Conservation (phyloP, 2,888 invertebrate species). For the Caenorhabditis sulstoni region DNA sequence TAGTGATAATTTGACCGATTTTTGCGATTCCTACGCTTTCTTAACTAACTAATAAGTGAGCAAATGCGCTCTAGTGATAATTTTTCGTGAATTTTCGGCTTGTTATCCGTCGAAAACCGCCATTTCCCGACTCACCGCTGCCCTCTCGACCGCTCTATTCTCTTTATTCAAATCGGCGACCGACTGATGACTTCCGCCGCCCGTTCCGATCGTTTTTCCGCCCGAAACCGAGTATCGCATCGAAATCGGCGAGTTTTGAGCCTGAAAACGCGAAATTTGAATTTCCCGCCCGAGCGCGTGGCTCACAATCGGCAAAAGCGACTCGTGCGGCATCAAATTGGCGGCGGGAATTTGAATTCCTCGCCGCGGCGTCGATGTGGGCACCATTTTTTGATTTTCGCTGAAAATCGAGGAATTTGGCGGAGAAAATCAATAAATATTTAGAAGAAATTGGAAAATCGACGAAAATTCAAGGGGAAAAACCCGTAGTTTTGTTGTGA, state of each 20-base stretch:
- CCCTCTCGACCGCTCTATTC: slow-evolving; percentile 17
- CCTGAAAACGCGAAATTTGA: slow-evolving; percentile 23
- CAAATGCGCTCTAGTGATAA: too few species aligned
- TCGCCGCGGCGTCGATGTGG: slow-evolving; percentile 17
- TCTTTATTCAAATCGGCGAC: slow-evolving; percentile 32
- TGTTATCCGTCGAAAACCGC: too few species aligned
- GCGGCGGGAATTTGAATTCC: slow-evolving; percentile 14
- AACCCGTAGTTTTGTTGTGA: too few species aligned
- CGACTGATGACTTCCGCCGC: slow-evolving; percentile 38
- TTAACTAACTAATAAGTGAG: too few species aligned
- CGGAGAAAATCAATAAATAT: slow-evolving; percentile 2
- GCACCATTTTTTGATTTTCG: slow-evolving; percentile 11
- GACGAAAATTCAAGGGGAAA: too few species aligned
- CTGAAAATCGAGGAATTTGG: not conserved
- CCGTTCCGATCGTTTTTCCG: slow-evolving; percentile 11
- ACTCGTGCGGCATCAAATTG: slow-evolving; percentile 16
- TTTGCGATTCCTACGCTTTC: too few species aligned
- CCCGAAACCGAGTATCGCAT: slow-evolving; percentile 52
- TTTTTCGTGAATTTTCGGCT: too few species aligned
- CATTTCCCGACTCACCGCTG: slow-evolving; percentile 4
- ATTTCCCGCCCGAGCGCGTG: not conserved
- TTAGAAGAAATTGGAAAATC: too few species aligned
- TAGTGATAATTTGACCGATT: too few species aligned
- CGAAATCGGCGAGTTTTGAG: slow-evolving; percentile 52
- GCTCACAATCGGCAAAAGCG: slow-evolving; percentile 19